Base-by-base conservation (phyloP, 92 coral and sea anemone species). In the Zoanthus solanderi region DNA sequence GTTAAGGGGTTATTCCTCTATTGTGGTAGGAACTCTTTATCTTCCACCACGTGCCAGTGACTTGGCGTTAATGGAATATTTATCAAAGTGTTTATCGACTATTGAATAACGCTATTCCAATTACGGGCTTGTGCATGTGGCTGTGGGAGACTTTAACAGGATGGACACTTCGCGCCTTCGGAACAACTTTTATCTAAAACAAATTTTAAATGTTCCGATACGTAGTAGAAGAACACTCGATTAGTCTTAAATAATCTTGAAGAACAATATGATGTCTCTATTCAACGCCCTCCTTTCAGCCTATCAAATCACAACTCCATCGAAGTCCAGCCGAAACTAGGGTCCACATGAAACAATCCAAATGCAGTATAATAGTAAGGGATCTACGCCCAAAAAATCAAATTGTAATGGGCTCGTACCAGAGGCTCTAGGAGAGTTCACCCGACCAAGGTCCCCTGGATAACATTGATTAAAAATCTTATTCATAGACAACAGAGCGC, bases 41-140 rank as follows among this genome's bases (percentile, higher is more conserved):
- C 93, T 82, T 81, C 90, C 90, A 23, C 23, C 90, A 79, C 31
- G 76, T 37, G 86, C 84, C 29, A 91, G 67, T 61, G 84, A 92
- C 86, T 58, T 50, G 12, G 76, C 3, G 8, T 30, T 34, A 32
- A 2, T 30, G 8, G 18, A 71, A 71, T 71, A 71, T 15, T 32
- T 71, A 37, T 37, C 76, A 71, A 23, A 23, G 23, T 23, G 31
- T 15, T 32, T 71, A 37, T 37, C 76, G 31, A 15, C 68, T 0
- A 61, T 0, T 61, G 28, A 61, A 61, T 61, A 23, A 37, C 68
- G 18, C 15, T 61, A 9, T 61, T 61, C 15, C 29, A 61, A 61
- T 6, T 8, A 18, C 18, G 7, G 16, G 7, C 16, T 61, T 5
- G 2, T 61, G 1, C 0, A 23, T 23, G 23, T 61, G 1, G 6